These are phyloP conservation scores for Erynnis tages DNA, from an alignment of 2,888 invertebrate genomes.

Conservation along the genomic window DNA sequence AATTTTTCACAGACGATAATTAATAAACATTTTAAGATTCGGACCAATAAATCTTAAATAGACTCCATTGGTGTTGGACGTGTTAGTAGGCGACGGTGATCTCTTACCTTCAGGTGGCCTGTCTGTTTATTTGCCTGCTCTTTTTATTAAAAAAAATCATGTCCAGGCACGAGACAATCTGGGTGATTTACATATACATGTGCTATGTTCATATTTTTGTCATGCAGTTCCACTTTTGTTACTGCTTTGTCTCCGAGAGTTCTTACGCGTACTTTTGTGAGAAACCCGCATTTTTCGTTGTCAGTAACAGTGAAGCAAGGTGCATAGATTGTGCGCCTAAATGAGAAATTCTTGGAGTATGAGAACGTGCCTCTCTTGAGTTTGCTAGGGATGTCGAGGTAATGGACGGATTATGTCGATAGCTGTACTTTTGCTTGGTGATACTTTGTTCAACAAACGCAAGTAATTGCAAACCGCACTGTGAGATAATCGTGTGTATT, in stretches of 20 bases:
- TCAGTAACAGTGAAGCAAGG: constrained; percentile 33
- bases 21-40: not conserved
- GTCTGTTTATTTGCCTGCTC: no score
- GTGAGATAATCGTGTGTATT: no score
- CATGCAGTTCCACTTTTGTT: constrained; percentile 8
- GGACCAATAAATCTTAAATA: no score
- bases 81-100: no score
- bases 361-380: constrained; percentile 38
- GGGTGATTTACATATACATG: no score
- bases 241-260: constrained; percentile 18
- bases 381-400: constrained; percentile 38
- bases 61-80: no score
- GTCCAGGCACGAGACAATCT: no score
- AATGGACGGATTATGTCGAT: constrained; percentile 9
- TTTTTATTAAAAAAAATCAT: no score
- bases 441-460: no score
- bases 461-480: no score
- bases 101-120: no score
- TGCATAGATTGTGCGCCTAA: constrained; percentile 54
- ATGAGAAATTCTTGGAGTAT: constrained; percentile 68
- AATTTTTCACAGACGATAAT: not conserved
- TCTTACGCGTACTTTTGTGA: constrained; percentile 28
- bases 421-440: not conserved
- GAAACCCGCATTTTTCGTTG: constrained; percentile 36
- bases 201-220: constrained; percentile 7